A percentile compares a stretch with the other conserved stretches of the same genome.
Evolutionary conservation across 2,888 invertebrate species (phyloP).

Genomic region (Athalia cordata): DNA sequence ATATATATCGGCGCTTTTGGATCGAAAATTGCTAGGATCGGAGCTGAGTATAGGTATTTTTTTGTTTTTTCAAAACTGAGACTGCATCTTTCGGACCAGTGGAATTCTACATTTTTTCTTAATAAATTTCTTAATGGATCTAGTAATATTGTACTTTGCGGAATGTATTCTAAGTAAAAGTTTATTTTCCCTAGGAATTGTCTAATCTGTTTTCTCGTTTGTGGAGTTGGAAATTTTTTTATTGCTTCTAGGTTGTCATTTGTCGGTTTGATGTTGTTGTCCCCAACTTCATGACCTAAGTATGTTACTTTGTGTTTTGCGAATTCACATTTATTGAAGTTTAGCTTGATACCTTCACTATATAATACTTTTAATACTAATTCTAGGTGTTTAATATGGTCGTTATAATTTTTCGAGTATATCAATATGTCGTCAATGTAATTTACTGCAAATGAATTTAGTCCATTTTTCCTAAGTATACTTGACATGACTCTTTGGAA

Average conservation of each 20-base stretch:
- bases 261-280: slow-evolving; percentile 13
- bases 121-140: slow-evolving; percentile 53
- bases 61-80: slow-evolving; percentile 50
- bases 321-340: slow-evolving; percentile 44
- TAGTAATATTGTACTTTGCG: slow-evolving; percentile 44
- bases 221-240: slow-evolving; percentile 46
- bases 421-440: slow-evolving; percentile 44
- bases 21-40: slow-evolving; percentile 53
- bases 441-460: slow-evolving; percentile 12
- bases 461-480: slow-evolving; percentile 7
- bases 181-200: slow-evolving; percentile 56
- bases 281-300: slow-evolving; percentile 11
- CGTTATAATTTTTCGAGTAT: slow-evolving; percentile 50
- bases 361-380: slow-evolving; percentile 45
- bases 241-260: slow-evolving; percentile 51
- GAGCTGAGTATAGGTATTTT: slow-evolving; percentile 51
- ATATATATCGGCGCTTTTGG: slow-evolving; percentile 48
- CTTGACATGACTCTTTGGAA: slow-evolving; percentile 46
- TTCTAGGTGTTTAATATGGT: slow-evolving; percentile 51
- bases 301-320: slow-evolving; percentile 37
- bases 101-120: slow-evolving; percentile 52
- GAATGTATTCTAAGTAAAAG: slow-evolving; percentile 54
- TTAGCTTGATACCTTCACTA: slow-evolving; percentile 45
- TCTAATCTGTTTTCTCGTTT: slow-evolving; percentile 48
- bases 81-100: slow-evolving; percentile 51